Base-by-base conservation (phyloP, 1,140 invertebrate genomes). In the Drosophila quadrilineata region DNA sequence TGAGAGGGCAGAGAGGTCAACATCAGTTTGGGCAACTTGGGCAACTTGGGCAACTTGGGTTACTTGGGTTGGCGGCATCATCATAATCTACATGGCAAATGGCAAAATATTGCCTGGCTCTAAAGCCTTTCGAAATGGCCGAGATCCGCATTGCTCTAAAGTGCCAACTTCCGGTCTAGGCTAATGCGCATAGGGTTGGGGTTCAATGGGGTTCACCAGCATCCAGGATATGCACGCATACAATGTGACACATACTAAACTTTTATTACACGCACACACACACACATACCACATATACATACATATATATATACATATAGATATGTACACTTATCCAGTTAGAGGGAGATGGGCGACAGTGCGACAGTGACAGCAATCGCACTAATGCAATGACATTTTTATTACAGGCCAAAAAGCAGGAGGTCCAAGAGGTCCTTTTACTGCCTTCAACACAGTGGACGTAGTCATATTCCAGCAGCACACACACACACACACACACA, bases 161-260 rank as follows among this genome's bases (percentile, higher is more conserved):
- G 66, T 85, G 79, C 53, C 63, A 53, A 71, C 79, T 79, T 84
- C 79, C 79, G 70, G 79, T 45, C 67, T 71, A 40, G 57, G 67
- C 76, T 64, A 82, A 75, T 72, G 71, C 59, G 45, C 35, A 35
- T 21, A 33, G 24, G 62, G 66, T 41, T n/a, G n/a, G n/a, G n/a
- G n/a, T n/a, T n/a, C n/a, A n/a, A n/a, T n/a, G n/a, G n/a, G n/a
- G n/a, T n/a, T n/a, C 43, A 56, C 16, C 58, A 35, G 19, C 49
- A 49, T 19, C 40, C 45, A 52, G 64, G 49, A 63, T 49, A 54
- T 63, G 24, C n/a, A n/a, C n/a, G 49, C 38, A 48, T 53, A 85
- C 74, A 79, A 85, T 79, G 77, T 84, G 79, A 85, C 79, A 84
- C 79, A 84, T 85, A 84, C 57, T 84, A 85, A 75, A 84, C 73